Evolutionary conservation across 2,797 vertebrate species (phyloP).

Genomic region (Salarias fasciatus): DNA sequence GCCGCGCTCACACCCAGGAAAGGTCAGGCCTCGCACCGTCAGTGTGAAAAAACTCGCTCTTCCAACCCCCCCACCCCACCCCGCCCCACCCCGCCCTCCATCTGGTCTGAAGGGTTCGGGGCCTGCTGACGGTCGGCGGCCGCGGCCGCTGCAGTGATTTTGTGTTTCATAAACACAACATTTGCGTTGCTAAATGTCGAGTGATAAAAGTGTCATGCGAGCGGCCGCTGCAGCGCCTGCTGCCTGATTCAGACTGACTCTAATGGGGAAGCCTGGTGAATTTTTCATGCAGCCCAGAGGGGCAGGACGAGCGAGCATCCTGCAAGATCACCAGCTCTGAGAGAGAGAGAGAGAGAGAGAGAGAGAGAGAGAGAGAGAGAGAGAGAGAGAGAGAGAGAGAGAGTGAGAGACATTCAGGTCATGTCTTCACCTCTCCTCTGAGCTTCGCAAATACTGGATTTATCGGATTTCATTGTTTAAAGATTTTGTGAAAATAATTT

Average conservation of each 20-base stretch:
- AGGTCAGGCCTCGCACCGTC: constrained; percentile 74
- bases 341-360: constrained; percentile 43
- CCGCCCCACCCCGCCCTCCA: background rate
- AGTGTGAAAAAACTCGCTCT: constrained; percentile 61
- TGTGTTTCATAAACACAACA: constrained; percentile 59
- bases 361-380: too few species aligned
- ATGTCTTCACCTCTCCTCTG: background rate
- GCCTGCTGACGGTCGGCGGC: constrained; percentile 12
- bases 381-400: background rate
- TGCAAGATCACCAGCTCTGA: constrained; percentile 80
- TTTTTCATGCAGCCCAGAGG: constrained; percentile 93
- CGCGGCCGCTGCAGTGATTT: constrained; percentile 63
- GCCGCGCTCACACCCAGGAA: constrained; percentile 55
- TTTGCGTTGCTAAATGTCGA: constrained; percentile 70
- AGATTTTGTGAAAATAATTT: too few species aligned
- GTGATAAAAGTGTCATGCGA: constrained; percentile 53
- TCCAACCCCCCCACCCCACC: background rate
- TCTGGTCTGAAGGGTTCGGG: constrained; percentile 44
- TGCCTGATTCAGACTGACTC: constrained; percentile 88
- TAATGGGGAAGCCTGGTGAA: constrained; percentile 92
- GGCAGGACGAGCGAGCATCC: constrained; percentile 78
- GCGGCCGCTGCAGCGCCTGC: constrained; percentile 56
- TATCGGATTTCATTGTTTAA: too few species aligned
- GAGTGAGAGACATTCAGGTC: constrained; percentile 25
- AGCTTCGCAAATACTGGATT: too few species aligned